Conservation (phyloP, 2,797 vertebrate species). For the Lates japonicus region DNA sequence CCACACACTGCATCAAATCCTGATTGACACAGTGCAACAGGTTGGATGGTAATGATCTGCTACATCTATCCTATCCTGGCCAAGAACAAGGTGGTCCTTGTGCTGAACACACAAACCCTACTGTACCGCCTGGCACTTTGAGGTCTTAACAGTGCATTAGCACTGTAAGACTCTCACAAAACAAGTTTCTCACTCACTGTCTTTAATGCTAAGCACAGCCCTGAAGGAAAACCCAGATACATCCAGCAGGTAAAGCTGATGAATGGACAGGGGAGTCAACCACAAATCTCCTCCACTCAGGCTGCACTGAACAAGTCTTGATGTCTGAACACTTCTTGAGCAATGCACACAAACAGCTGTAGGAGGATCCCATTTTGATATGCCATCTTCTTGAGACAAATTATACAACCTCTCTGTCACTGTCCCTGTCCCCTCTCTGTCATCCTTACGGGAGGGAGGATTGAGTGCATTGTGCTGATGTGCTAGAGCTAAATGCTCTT, state of each 20-base stretch:
- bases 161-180: conserved; percentile 6
- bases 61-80: neutral
- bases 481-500: conserved; percentile 63
- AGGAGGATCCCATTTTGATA: conserved; percentile 58
- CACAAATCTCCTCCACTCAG: conserved; percentile 50
- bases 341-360: conserved; percentile 44
- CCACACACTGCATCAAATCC: conserved; percentile 7
- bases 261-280: conserved; percentile 45
- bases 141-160: conserved; percentile 17
- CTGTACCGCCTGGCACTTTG: conserved; percentile 26
- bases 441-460: conserved; percentile 55
- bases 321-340: conserved; percentile 42
- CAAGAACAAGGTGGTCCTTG: conserved; percentile 25
- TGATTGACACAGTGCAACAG: conserved; percentile 29
- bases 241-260: conserved; percentile 60
- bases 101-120: conserved; percentile 12
- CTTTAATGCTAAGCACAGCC: conserved; percentile 45
- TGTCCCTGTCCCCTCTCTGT: conserved; percentile 50
- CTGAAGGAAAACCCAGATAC: conserved; percentile 40
- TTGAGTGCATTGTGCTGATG: conserved; percentile 60
- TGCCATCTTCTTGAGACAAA: conserved; percentile 57
- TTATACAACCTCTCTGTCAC: conserved; percentile 67
- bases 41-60: conserved; percentile 34
- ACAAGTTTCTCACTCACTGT: conserved; percentile 21
- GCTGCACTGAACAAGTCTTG: conserved; percentile 26